Evolutionary conservation across 2,797 vertebrate genomes (phyloP).

Genomic region (Sebastes iracundus): DNA sequence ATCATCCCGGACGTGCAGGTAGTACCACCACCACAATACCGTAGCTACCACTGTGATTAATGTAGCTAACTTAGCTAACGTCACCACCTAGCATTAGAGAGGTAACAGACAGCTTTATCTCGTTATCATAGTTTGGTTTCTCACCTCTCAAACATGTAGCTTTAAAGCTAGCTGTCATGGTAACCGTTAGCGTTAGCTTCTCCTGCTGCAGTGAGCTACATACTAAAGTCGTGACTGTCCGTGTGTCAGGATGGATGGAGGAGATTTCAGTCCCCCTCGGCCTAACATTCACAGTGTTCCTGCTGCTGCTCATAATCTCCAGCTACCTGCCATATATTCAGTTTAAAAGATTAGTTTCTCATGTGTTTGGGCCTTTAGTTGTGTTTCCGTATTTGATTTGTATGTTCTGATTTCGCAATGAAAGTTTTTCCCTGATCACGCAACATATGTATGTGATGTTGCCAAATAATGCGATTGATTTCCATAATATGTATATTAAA

Average conservation of each 20-base stretch:
- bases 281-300: conserved; percentile 33
- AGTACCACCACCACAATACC: conserved; percentile 30
- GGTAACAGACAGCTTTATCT: not conserved
- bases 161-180: not conserved
- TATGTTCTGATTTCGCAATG: conserved; percentile 35
- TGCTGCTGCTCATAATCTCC: not conserved
- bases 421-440: not conserved
- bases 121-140: not conserved
- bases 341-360: not conserved
- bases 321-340: not conserved
- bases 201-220: conserved; percentile 27
- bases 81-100: conserved; percentile 13
- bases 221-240: conserved; percentile 74
- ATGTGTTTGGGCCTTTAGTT: not conserved
- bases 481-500: not conserved
- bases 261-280: conserved; percentile 45
- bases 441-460: not conserved
- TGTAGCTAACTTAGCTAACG: conserved; percentile 54
- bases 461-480: not conserved
- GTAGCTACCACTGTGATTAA: conserved; percentile 51
- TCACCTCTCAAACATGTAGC: not conserved
- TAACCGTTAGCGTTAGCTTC: conserved; percentile 27
- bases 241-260: conserved; percentile 50
- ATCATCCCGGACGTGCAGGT: conserved; percentile 46
- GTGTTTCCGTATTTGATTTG: not conserved